A percentile compares a stretch with the other conserved stretches of the same genome.
These are phyloP conservation scores for Labeo catla DNA, from an alignment of 2,113 vertebrate species.

Conservation along the genomic window DNA sequence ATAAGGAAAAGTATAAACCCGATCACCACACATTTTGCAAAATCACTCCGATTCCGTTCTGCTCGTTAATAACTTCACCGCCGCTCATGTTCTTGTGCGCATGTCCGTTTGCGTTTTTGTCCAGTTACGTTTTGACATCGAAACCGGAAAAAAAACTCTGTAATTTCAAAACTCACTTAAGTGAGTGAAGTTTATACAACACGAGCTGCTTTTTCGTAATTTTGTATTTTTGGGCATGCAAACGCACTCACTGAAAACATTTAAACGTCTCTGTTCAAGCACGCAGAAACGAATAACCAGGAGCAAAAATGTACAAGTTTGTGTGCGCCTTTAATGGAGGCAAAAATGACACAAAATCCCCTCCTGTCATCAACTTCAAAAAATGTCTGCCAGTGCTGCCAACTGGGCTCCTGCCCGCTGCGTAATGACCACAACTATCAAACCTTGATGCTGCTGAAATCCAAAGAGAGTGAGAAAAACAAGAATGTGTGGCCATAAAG, in stretches of 20 bases:
- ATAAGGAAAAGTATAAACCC: not conserved
- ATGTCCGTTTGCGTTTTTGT: not conserved
- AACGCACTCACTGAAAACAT: slow-evolving; percentile 14
- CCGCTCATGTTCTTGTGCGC: too few relatives aligned
- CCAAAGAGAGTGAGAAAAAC: slow-evolving; percentile 61
- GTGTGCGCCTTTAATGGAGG: slow-evolving; percentile 4
- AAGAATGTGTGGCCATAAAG: slow-evolving; percentile 61
- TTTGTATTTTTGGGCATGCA: too few relatives aligned
- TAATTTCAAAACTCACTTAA: not conserved
- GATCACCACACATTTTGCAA: not conserved
- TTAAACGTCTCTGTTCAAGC: slow-evolving; percentile 61
- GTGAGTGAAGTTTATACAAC: not conserved
- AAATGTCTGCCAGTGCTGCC: slow-evolving; percentile 24
- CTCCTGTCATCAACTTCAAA: slow-evolving; percentile 40
- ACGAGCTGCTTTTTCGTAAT: not conserved
- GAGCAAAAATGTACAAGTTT: not conserved
- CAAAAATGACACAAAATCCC: slow-evolving; percentile 35
- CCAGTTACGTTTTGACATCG: too few relatives aligned
- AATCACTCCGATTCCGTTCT: not conserved
- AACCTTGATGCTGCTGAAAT: slow-evolving; percentile 63
- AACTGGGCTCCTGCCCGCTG: slow-evolving; percentile 49
- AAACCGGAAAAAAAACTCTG: too few relatives aligned
- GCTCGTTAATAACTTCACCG: too few relatives aligned
- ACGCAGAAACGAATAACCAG: slow-evolving; percentile 63
- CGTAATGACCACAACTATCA: slow-evolving; percentile 62